Evolutionary conservation across 2,888 invertebrate genomes (phyloP).

Genomic region (Peribatodes rhomboidaria): DNA sequence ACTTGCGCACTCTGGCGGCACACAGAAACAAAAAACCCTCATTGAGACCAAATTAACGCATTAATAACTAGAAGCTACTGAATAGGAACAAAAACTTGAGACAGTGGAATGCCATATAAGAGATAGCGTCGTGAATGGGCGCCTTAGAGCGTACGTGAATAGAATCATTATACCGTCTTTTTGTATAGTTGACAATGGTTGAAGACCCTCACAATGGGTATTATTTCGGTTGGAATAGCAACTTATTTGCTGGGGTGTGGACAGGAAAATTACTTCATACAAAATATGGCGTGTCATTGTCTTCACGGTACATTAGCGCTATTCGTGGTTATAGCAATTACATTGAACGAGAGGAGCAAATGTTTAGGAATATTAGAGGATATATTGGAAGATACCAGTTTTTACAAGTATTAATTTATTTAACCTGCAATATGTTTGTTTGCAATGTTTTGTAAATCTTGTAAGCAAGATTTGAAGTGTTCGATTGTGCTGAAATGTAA

Average conservation of each 20-base stretch:
- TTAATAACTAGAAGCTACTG: not conserved
- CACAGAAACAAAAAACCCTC: too few relatives aligned
- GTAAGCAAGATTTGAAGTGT: too few relatives aligned
- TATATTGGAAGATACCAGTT: too few relatives aligned
- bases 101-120: not conserved
- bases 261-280: slow-evolving; percentile 9
- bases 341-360: too few relatives aligned
- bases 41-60: too few relatives aligned
- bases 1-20: too few relatives aligned
- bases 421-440: too few relatives aligned
- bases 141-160: slow-evolving; percentile 7
- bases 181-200: slow-evolving; percentile 8
- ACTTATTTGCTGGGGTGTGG: slow-evolving; percentile 10
- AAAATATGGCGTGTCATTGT: not conserved
- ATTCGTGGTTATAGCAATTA: too few relatives aligned
- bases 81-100: slow-evolving; percentile 6
- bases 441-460: too few relatives aligned
- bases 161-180: slow-evolving; percentile 10
- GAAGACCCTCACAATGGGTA: slow-evolving; percentile 10
- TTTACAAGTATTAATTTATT: too few relatives aligned
- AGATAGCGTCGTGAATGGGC: slow-evolving; percentile 1
- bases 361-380: too few relatives aligned
- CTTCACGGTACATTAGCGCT: not conserved
- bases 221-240: slow-evolving; percentile 12
- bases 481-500: too few relatives aligned